Base-by-base conservation (phyloP, 2,888 invertebrate genomes). In the Apamea monoglypha region DNA sequence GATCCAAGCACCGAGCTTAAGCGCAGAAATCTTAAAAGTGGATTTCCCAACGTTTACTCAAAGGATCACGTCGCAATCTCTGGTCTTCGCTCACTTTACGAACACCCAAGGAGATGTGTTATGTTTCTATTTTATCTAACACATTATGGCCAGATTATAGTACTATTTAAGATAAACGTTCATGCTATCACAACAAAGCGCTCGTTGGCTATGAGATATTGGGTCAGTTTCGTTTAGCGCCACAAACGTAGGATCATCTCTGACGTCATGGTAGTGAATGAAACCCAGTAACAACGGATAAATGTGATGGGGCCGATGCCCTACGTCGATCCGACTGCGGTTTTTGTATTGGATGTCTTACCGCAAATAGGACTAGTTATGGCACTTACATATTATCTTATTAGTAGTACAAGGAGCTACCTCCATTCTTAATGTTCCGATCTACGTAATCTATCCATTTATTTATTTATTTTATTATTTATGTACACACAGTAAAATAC, bases 241-340 rank as follows among this genome's bases (percentile, higher is more conserved):
- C 56, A 68, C 63, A 50, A 78, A 69, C 74, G 64, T 73, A n/a
- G n/a, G n/a, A 82, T 80, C 82, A 32, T 61, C 53, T 29, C 40
- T 88, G 90, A 88, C 88, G 90, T 89, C 88, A 88, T 25, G n/a
- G 25, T 61, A 36, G 59, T 83, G 83, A 88, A 88, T 86, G 87
- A 88, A 88, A 87, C 75, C 71, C 32, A 83, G 78, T 78, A 82
- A 85, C 80, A 79, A 78, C 74, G 56, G 70, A 84, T 88, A 83
- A 53, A 85, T 86, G 12, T 61, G 64, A 68, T 71, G 81, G 66
- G 90, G 83, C 76, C 81, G 74, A 84, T 86, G 86, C 72, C 88
- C 88, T 74, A 82, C 66, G 44, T 72, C 18, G 67, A 59, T 64
- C 74, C 40, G 61, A 61, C 59, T 80, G 85, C 70, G 88, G 89